Conservation (phyloP, 2,113 vertebrate genomes). For the Aix galericulata region DNA sequence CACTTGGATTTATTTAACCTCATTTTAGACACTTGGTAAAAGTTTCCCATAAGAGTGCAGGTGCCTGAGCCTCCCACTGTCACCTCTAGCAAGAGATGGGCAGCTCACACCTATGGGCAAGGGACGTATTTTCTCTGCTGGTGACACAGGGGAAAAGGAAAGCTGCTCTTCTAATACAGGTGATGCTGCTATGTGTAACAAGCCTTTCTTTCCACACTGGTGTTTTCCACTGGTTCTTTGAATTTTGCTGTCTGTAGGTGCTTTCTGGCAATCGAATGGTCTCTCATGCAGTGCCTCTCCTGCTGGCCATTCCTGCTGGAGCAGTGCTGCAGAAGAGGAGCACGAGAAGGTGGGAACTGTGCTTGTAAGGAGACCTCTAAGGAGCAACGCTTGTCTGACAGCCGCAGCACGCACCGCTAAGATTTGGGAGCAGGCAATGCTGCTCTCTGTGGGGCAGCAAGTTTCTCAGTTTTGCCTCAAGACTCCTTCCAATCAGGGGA, state of each 20-base stretch:
- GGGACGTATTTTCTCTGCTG: background rate
- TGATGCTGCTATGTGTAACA: background rate
- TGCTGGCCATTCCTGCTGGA: accelerated
- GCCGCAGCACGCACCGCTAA: accelerated
- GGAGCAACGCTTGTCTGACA: accelerated
- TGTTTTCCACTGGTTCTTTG: background rate
- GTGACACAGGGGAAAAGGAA: background rate
- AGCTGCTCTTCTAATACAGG: background rate
- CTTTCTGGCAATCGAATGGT: too few species aligned
- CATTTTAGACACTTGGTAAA: accelerated
- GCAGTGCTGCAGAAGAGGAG: accelerated
- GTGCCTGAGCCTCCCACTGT: background rate
- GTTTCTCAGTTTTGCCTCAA: accelerated
- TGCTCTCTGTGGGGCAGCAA: background rate
- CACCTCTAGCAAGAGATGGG: background rate
- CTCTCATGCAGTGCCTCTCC: background rate
- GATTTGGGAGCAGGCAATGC: accelerated
- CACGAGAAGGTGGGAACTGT: accelerated
- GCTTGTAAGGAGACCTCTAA: background rate
- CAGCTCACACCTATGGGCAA: too few species aligned
- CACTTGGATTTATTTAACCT: background rate
- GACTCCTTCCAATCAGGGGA: background rate
- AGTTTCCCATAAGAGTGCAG: background rate
- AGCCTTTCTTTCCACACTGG: background rate
- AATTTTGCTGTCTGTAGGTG: background rate